A percentile compares a stretch with the other conserved stretches of the same genome.
These are phyloP conservation scores for Chymomyza fuscimana DNA, from an alignment of 2,888 invertebrate genomes.

Conservation along the genomic window DNA sequence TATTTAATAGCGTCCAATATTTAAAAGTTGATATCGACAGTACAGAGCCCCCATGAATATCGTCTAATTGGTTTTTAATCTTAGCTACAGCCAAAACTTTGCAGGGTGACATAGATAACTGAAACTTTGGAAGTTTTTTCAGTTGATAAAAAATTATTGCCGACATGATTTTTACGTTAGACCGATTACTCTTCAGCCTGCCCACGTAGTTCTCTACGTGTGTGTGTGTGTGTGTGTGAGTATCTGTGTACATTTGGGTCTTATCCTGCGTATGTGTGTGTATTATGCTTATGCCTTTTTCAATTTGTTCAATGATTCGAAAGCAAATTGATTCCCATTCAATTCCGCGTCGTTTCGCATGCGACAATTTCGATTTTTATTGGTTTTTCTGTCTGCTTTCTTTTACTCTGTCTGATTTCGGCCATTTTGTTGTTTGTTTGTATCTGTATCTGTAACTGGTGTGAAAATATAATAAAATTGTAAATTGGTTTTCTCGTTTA, in stretches of 20 bases:
- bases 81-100: too few relatives aligned
- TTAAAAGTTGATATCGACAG: too few relatives aligned
- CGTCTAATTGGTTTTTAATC: too few relatives aligned
- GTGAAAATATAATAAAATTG: conserved; percentile 70
- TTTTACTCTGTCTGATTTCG: conserved; percentile 27
- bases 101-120: too few relatives aligned
- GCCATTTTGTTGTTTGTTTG: conserved; percentile 46
- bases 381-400: conserved; percentile 52
- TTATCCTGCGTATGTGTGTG: not conserved
- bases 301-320: conserved; percentile 78
- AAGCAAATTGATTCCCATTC: conserved; percentile 76
- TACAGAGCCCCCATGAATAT: too few relatives aligned
- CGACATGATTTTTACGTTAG: too few relatives aligned
- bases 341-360: conserved; percentile 69
- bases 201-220: conserved; percentile 3
- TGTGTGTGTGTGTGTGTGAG: conserved; percentile 2
- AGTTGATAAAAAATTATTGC: too few relatives aligned
- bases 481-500: conserved; percentile 71
- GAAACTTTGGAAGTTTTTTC: too few relatives aligned
- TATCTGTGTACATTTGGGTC: not conserved
- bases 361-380: conserved; percentile 75
- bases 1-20: too few relatives aligned
- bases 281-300: conserved; percentile 60
- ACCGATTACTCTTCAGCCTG: too few relatives aligned
- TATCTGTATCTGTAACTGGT: conserved; percentile 30